Percentiles rank a stretch among this genome's conserved stretches.
Evolutionary conservation across 2,797 vertebrate species (phyloP).

Genomic region (Oceanodroma leucorhoa): DNA sequence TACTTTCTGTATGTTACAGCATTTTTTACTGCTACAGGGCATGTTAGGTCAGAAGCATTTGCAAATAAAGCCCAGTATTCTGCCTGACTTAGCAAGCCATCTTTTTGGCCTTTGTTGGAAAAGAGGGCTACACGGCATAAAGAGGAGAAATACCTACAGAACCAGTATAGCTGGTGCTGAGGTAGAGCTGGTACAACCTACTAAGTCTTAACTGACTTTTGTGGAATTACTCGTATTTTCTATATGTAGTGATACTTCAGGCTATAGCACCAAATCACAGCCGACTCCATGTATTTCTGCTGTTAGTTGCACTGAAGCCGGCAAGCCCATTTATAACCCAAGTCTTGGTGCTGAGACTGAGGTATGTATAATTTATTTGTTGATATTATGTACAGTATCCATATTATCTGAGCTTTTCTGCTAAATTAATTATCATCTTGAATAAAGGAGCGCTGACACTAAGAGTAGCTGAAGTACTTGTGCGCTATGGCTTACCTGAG

Average conservation of each 20-base stretch:
- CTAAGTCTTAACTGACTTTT: not conserved
- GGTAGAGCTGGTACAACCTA: not conserved
- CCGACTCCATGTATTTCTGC: not conserved
- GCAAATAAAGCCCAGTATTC: not conserved
- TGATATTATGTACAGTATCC: not conserved
- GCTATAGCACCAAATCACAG: not conserved
- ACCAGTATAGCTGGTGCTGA: not conserved
- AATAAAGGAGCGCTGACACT: not conserved
- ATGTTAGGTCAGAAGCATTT: not conserved
- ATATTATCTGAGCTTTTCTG: not conserved
- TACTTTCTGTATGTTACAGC: not conserved
- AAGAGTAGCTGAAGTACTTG: not conserved
- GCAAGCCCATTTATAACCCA: not conserved
- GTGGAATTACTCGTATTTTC: not conserved
- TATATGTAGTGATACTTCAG: not conserved
- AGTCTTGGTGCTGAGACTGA: not conserved
- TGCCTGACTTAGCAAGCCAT: not conserved
- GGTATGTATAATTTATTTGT: not conserved
- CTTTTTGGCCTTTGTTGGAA: not conserved
- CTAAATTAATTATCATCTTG: not conserved
- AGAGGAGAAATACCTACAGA: not conserved
- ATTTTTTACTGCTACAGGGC: not conserved
- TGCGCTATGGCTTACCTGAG: not conserved
- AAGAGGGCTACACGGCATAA: not conserved
- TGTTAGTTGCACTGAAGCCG: not conserved